Conservation (phyloP, 1,140 invertebrate genomes). For the Agraylea sexmaculata region DNA sequence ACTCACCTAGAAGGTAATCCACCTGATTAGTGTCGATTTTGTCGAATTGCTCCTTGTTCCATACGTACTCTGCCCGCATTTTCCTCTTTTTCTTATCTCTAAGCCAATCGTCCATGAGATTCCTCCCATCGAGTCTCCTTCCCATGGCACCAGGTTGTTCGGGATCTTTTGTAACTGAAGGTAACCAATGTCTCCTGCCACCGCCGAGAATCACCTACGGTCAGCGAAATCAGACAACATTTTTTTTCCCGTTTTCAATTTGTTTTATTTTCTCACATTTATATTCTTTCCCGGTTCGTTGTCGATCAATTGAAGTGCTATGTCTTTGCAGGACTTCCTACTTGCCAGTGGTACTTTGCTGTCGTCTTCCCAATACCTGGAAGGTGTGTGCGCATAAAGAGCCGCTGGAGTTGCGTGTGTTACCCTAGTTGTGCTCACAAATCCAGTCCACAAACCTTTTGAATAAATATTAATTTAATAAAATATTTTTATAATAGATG, state of each 20-base stretch:
- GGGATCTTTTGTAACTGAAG: conserved; percentile 45
- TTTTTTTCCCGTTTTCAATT: no score
- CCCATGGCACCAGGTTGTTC: conserved; percentile 44
- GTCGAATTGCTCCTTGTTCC: conserved; percentile 47
- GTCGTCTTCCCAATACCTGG: conserved; percentile 70
- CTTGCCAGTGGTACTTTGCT: conserved; percentile 32
- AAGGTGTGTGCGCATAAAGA: conserved; percentile 65
- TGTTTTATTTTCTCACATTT: no score
- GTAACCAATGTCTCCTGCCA: conserved; percentile 51
- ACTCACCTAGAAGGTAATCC: conserved; percentile 52
- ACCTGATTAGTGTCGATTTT: conserved; percentile 44
- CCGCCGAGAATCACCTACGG: conserved; percentile 49
- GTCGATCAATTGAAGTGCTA: conserved; percentile 46
- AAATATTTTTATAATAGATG: no score
- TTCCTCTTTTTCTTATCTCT: conserved; percentile 44
- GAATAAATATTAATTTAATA: no score
- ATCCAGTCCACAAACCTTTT: conserved; percentile 65
- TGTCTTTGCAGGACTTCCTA: conserved; percentile 45
- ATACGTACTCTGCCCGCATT: conserved; percentile 45
- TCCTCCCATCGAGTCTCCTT: conserved; percentile 50
- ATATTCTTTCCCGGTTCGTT: conserved; percentile 31
- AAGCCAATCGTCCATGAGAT: conserved; percentile 60
- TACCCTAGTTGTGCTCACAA: conserved; percentile 82
- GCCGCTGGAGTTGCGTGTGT: conserved; percentile 86
- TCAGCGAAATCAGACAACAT: no score